These are phyloP conservation scores for Drosophila miranda DNA, from an alignment of 1,140 invertebrate species.

Conservation along the genomic window DNA sequence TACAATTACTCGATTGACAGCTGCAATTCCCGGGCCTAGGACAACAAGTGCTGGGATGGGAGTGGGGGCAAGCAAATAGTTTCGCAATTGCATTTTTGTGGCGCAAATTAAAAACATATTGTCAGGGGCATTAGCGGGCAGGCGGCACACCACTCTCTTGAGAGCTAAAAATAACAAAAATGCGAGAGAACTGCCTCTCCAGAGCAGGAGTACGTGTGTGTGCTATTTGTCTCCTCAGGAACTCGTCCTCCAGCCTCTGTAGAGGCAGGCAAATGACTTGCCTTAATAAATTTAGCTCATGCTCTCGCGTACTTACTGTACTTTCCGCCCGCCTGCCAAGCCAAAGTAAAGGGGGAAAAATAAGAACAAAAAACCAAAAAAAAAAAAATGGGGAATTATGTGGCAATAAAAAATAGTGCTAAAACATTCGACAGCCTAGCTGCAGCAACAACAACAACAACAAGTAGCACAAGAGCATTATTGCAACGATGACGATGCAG, in stretches of 20 bases:
- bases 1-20: too few species aligned
- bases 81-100: slow-evolving; percentile 56
- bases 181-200: slow-evolving; percentile 45
- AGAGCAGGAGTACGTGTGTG: slow-evolving; percentile 46
- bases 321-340: slow-evolving; percentile 35
- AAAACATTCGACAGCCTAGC: slow-evolving; percentile 75
- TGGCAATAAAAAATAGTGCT: slow-evolving; percentile 80
- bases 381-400: slow-evolving; percentile 51
- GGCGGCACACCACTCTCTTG: neutral
- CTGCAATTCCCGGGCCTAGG: slow-evolving; percentile 27
- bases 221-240: slow-evolving; percentile 58
- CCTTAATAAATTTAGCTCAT: slow-evolving; percentile 77
- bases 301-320: slow-evolving; percentile 48
- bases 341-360: slow-evolving; percentile 1
- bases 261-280: neutral
- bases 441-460: slow-evolving; percentile 35
- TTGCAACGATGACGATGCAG: slow-evolving; percentile 40
- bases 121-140: slow-evolving; percentile 52
- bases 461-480: slow-evolving; percentile 24
- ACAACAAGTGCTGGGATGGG: slow-evolving; percentile 8
- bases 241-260: too few species aligned
- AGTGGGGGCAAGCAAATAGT: slow-evolving; percentile 48
- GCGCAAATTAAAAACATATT: slow-evolving; percentile 78
- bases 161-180: slow-evolving; percentile 62
- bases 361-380: slow-evolving; percentile 2